Evolutionary conservation across 1,140 invertebrate species (phyloP).

Genomic region (Drosophila dunni): DNA sequence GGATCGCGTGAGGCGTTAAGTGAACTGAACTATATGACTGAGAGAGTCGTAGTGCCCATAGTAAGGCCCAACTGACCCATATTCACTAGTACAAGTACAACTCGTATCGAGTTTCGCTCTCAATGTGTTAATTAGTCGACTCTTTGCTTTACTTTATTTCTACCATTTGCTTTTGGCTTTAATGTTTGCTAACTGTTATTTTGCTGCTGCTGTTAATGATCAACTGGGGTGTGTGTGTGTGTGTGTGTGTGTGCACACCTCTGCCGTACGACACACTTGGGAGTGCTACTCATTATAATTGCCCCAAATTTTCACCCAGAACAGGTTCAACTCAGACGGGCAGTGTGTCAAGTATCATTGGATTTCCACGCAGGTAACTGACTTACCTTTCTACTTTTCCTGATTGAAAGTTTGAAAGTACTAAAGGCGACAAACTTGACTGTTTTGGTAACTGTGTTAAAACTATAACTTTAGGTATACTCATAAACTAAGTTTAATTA

Average conservation of each 20-base stretch:
- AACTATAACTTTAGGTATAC: too few relatives aligned
- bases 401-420: not conserved
- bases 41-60: not conserved
- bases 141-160: constrained; percentile 49
- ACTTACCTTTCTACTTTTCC: not conserved
- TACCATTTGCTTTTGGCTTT: not conserved
- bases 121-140: constrained; percentile 76
- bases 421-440: too few relatives aligned
- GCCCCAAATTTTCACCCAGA: not conserved
- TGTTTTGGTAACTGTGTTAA: too few relatives aligned
- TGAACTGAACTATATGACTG: constrained; percentile 27
- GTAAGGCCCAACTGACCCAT: constrained; percentile 47
- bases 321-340: not conserved
- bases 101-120: constrained; percentile 36
- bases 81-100: constrained; percentile 26
- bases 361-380: not conserved
- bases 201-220: constrained; percentile 27
- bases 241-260: not conserved
- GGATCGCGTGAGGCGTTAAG: constrained; percentile 24
- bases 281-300: constrained; percentile 1
- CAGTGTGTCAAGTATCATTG: constrained; percentile 3
- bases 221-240: not conserved
- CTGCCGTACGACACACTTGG: not conserved
- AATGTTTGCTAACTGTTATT: constrained; percentile 30
- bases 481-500: too few relatives aligned